Conservation (phyloP, 37 sponge, comb jelly and placozoan species). For the Cladorhizidae sp. region DNA sequence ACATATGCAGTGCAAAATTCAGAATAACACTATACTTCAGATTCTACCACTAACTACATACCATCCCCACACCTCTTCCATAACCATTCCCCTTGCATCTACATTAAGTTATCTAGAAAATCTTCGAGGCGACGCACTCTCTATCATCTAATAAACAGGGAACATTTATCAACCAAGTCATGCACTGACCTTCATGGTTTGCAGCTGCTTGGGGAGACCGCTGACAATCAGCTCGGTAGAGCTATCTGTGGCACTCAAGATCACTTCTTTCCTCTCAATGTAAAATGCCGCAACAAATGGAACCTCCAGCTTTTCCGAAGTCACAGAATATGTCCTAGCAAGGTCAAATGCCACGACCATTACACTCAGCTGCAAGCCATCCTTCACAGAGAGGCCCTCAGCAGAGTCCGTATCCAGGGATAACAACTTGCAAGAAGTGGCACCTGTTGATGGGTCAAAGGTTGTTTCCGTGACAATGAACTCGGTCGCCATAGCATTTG, state of each 20-base stretch:
- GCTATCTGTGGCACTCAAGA: conserved; percentile 9
- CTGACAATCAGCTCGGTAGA: conserved; percentile 20
- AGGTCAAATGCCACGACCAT: conserved; percentile 55
- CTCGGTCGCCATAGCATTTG: not conserved
- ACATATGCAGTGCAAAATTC: too few relatives aligned
- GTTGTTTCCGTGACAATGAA: conserved; percentile 19
- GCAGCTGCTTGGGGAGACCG: conserved; percentile 53
- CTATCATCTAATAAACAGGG: too few relatives aligned
- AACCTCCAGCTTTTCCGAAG: conserved; percentile 20
- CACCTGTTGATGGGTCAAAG: conserved; percentile 55
- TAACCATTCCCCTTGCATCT: too few relatives aligned
- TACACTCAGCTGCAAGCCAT: conserved; percentile 26
- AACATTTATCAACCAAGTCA: too few relatives aligned
- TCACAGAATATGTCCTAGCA: conserved; percentile 38
- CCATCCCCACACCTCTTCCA: too few relatives aligned
- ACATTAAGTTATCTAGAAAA: too few relatives aligned
- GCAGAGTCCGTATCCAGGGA: not conserved
- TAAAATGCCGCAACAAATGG: conserved; percentile 68
- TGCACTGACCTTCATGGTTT: conserved; percentile 54
- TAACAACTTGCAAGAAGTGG: conserved; percentile 41
- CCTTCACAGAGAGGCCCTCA: conserved; percentile 26
- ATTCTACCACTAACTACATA: too few relatives aligned
- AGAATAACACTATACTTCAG: too few relatives aligned
- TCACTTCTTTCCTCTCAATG: conserved; percentile 13
- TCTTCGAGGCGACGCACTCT: too few relatives aligned